Conservation (phyloP, 2,888 invertebrate genomes). For the Cephus pygmeus region DNA sequence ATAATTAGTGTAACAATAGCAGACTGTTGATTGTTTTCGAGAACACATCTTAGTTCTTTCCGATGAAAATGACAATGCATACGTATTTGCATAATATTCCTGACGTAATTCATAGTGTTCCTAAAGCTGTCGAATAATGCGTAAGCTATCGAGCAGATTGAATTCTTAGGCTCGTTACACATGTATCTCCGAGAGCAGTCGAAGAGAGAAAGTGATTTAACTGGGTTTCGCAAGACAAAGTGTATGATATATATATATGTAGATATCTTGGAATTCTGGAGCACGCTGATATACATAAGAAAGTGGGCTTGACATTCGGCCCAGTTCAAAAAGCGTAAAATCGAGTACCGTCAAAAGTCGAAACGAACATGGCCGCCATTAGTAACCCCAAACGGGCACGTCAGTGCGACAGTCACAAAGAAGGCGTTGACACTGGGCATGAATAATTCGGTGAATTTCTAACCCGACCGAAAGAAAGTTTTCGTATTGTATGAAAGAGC, state of each 20-base stretch:
- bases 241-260: not conserved
- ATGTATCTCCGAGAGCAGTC: not conserved
- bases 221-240: not conserved
- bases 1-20: not conserved
- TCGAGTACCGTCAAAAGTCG: not conserved
- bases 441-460: not conserved
- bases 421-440: not conserved
- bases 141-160: not conserved
- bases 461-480: not conserved
- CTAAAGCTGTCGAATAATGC: not conserved
- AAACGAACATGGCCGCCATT: not conserved
- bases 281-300: not conserved
- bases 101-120: not conserved
- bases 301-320: not conserved
- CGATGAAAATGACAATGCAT: not conserved
- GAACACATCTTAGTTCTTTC: not conserved
- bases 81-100: not conserved
- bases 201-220: not conserved
- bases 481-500: not conserved
- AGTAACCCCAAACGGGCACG: not conserved
- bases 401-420: not conserved
- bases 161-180: not conserved
- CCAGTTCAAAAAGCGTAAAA: not conserved
- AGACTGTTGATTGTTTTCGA: not conserved
- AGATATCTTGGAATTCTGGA: not conserved